Evolutionary conservation across 2,888 invertebrate genomes (phyloP).

Genomic region (Suillia variegata): DNA sequence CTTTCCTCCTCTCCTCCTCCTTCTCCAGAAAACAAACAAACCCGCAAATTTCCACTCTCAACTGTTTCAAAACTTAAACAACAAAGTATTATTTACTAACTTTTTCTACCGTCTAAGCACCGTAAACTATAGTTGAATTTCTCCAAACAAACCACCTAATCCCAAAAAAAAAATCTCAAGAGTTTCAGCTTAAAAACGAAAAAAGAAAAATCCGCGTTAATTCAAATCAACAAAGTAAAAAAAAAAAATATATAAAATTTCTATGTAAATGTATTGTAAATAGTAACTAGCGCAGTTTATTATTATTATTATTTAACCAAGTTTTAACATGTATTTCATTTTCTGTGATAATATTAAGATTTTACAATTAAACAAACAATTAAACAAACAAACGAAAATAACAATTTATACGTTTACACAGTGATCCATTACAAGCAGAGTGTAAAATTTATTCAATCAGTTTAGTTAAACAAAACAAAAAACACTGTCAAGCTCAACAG

Average conservation of each 20-base stretch:
- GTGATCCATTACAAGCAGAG: no score
- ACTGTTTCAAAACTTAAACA: neutral
- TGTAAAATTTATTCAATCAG: no score
- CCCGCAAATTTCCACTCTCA: neutral
- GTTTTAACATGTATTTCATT: slow-evolving; percentile 42
- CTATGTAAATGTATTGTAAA: neutral
- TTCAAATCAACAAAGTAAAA: slow-evolving; percentile 4
- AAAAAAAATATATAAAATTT: neutral
- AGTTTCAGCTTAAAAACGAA: neutral
- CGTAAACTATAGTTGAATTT: neutral
- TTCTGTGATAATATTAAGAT: slow-evolving; percentile 48
- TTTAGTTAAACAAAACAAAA: no score
- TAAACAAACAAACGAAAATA: neutral
- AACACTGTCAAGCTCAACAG: no score
- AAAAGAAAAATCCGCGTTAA: neutral
- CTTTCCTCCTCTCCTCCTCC: neutral
- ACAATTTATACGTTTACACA: neutral
- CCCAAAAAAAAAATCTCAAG: neutral
- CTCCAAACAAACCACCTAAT: neutral
- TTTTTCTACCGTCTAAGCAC: neutral
- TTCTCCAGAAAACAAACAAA: no score
- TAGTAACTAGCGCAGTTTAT: neutral
- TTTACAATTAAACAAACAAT: slow-evolving; percentile 4
- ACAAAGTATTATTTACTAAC: slow-evolving; percentile 9
- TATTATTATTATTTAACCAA: neutral